Evolutionary conservation across 53 echinoderm and acorn worm genomes (phyloP).

Genomic region (Holothuria leucospilota): DNA sequence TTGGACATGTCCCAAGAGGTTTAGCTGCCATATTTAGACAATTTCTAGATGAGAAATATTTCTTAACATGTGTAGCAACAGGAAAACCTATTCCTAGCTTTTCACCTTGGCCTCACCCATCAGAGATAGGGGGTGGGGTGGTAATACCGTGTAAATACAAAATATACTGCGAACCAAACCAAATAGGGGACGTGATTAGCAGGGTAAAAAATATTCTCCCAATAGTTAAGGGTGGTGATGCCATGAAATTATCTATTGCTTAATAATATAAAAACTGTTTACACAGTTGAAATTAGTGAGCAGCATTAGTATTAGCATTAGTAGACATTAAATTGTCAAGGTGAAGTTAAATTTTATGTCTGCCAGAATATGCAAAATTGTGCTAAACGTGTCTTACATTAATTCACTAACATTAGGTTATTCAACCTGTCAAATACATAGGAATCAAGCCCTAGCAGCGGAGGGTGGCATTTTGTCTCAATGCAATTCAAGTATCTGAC

Average conservation of each 20-base stretch:
- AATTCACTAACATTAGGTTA: too few species aligned
- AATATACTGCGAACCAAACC: background rate
- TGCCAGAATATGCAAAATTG: too few species aligned
- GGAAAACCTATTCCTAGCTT: background rate
- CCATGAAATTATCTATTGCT: background rate
- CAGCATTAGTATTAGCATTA: too few species aligned
- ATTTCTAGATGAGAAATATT: background rate
- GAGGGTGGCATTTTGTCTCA: too few species aligned
- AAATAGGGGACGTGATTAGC: conserved; percentile 13
- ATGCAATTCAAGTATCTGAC: too few species aligned
- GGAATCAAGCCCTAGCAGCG: too few species aligned
- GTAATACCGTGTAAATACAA: conserved; percentile 15
- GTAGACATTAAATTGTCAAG: too few species aligned
- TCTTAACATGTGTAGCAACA: conserved; percentile 22
- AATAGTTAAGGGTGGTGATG: background rate
- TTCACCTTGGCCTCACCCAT: conserved; percentile 5
- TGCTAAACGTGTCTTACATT: too few species aligned
- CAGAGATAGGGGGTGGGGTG: conserved; percentile 31
- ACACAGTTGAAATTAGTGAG: too few species aligned
- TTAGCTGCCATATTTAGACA: conserved; percentile 15
- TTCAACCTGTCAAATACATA: too few species aligned
- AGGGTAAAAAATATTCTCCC: background rate
- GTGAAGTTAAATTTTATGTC: too few species aligned
- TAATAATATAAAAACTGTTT: too few species aligned
- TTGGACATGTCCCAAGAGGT: conserved; percentile 43